Conservation (phyloP, 92 coral and sea anemone species). For the Montipora capitata region DNA sequence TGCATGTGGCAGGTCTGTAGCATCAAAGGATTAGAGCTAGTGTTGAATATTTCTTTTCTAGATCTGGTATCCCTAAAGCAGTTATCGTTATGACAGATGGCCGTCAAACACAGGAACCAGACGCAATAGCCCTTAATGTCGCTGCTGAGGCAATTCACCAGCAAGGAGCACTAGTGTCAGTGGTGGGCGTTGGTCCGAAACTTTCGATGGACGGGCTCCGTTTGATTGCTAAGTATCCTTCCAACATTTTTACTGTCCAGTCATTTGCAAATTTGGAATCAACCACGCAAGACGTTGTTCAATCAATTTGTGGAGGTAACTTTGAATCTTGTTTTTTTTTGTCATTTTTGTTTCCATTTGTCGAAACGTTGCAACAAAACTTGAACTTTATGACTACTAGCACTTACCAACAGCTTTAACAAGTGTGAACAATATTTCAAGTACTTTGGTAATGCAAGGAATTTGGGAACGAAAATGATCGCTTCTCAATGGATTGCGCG, state of each 20-base stretch:
- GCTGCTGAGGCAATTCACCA: constrained; percentile 76
- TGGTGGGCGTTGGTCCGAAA: constrained; percentile 85
- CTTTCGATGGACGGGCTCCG: constrained; percentile 65
- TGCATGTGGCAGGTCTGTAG: too few species aligned
- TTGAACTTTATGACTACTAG: neutral
- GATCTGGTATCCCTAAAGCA: constrained; percentile 80
- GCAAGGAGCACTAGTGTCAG: constrained; percentile 81
- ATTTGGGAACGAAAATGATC: too few species aligned
- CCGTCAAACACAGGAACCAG: constrained; percentile 89
- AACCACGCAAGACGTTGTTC: constrained; percentile 72
- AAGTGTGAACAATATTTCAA: too few species aligned
- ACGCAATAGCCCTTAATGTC: constrained; percentile 57
- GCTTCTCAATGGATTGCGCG: too few species aligned
- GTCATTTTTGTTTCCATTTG: neutral
- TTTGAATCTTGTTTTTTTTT: neutral
- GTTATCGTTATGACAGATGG: constrained; percentile 95
- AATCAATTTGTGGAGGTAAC: constrained; percentile 74
- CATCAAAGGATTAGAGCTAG: neutral
- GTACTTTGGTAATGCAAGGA: too few species aligned
- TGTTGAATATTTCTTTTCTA: neutral
- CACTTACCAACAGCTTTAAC: too few species aligned
- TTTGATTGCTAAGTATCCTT: constrained; percentile 66
- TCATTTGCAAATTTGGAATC: constrained; percentile 74
- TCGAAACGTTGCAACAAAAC: neutral
- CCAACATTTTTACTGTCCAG: constrained; percentile 70